phyloP scores from a whole-genome alignment of 2,113 vertebrate genomes.

The Puntigrus tetrazona region DNA sequence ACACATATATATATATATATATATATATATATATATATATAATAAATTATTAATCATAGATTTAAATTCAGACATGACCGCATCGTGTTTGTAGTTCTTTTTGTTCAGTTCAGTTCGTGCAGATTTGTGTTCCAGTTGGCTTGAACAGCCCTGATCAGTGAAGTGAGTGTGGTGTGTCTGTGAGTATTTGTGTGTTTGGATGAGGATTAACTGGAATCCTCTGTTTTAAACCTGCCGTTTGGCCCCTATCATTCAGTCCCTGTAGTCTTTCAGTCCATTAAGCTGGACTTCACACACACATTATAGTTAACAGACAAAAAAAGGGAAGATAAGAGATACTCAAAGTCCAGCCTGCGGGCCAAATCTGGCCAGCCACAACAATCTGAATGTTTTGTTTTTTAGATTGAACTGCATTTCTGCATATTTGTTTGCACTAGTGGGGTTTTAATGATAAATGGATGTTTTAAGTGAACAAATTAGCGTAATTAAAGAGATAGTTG shows the following conservation, averaged over 20 bases:
- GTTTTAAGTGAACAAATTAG: not conserved
- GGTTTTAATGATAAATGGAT: not conserved
- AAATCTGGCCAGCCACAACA: not conserved
- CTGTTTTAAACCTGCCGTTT: slow-evolving; percentile 37
- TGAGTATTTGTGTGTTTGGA: slow-evolving; percentile 41
- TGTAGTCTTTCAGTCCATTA: slow-evolving; percentile 46
- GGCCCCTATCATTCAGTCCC: slow-evolving; percentile 34
- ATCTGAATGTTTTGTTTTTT: not conserved
- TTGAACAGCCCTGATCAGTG: not conserved
- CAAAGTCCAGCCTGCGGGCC: not conserved
- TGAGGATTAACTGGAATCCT: slow-evolving; percentile 50
- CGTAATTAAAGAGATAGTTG: no score
- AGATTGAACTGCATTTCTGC: not conserved
- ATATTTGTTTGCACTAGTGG: not conserved
- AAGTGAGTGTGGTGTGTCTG: not conserved
- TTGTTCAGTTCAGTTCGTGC: not conserved
- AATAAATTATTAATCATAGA: not conserved
- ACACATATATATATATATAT: no score
- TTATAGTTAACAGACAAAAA: slow-evolving; percentile 2
- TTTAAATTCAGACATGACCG: not conserved
- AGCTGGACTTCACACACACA: slow-evolving; percentile 43
- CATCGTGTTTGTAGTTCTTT: not conserved
- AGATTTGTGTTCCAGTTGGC: not conserved
- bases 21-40: no score
- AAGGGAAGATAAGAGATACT: not conserved